phyloP scores from a whole-genome alignment of 2,888 invertebrate genomes.

The Gortyna flavago region DNA sequence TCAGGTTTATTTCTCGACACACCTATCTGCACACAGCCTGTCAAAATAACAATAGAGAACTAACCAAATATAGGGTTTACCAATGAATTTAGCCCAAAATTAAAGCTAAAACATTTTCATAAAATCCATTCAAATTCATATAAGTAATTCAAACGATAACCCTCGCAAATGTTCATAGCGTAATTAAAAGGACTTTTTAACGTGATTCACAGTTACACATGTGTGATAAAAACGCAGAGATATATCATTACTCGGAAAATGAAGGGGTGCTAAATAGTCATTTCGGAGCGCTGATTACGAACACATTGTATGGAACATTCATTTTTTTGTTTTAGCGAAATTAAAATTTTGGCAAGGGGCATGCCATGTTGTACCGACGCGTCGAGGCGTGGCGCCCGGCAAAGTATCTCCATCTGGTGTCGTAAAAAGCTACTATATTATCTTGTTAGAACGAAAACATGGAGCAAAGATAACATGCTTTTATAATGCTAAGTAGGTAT shows the following conservation, averaged over 20 bases:
- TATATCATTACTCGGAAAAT: slow-evolving; percentile 68
- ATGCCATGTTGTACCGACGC: not conserved
- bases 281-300: slow-evolving; percentile 65
- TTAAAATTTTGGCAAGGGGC: slow-evolving; percentile 40
- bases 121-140: slow-evolving; percentile 57
- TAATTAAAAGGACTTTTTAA: slow-evolving; percentile 67
- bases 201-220: slow-evolving; percentile 68
- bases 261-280: slow-evolving; percentile 67
- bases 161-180: slow-evolving; percentile 59
- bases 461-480: not conserved
- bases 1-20: too few species aligned
- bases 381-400: not conserved
- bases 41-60: slow-evolving; percentile 2
- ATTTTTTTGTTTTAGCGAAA: slow-evolving; percentile 63
- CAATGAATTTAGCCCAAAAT: slow-evolving; percentile 19
- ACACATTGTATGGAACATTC: slow-evolving; percentile 55
- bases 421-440: not conserved
- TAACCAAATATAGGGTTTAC: not conserved
- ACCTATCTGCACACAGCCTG: not conserved
- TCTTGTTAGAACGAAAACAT: not conserved
- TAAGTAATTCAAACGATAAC: slow-evolving; percentile 56
- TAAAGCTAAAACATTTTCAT: slow-evolving; percentile 42
- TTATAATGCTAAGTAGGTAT: not conserved
- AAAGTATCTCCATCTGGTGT: not conserved
- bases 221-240: slow-evolving; percentile 69